Evolutionary conservation across 2,113 vertebrate genomes (phyloP), one percentile per base, ranked within the genome.

Genomic region (Proterorhinus semilunaris): DNA sequence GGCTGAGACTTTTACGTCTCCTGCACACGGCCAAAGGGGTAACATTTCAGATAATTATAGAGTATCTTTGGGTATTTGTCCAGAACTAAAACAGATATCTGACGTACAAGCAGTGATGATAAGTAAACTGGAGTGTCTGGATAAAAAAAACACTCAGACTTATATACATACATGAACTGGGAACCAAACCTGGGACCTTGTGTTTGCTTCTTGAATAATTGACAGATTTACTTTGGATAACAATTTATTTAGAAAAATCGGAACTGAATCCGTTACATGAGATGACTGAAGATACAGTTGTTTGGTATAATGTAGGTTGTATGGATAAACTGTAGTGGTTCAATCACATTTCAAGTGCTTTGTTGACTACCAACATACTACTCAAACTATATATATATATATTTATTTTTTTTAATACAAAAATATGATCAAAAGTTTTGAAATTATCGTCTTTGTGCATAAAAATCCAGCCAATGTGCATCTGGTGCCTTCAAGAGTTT

Each of bases 401-500:
- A 68, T 48, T 43, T 65, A 76, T 77, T 77, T 43, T 65, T 78
- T 77, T 77, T 84, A 63, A 78, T 91, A 91, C 52, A 91, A 92
- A 92, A 92, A 91, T 91, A 93, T 85, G 79, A 87, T 76, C 82
- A 81, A 78, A 81, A 83, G 86, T 79, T 75, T 82, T 66, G 62
- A 85, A 82, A 87, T 59, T 71, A 72, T 72, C 58, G 78, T 76
- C 71, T 83, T 75, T 87, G 82, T 90, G 85, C 81, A 86, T 87
- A 87, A 88, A 87, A 61, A 83, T 76, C 79, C 76, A 64, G 73
- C 71, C 17, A 63, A 54, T 79, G 75, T 58, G 79, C 85, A 16
- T 74, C 69, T 65, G 62, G 27, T 12, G 50, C 65, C n/a, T 72
- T 84, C 90, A 95, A 84, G 91, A 92, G 91, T 90, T 95, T 86